phyloP scores from a whole-genome alignment of 2,888 invertebrate genomes.

The Nycteola revayana region DNA sequence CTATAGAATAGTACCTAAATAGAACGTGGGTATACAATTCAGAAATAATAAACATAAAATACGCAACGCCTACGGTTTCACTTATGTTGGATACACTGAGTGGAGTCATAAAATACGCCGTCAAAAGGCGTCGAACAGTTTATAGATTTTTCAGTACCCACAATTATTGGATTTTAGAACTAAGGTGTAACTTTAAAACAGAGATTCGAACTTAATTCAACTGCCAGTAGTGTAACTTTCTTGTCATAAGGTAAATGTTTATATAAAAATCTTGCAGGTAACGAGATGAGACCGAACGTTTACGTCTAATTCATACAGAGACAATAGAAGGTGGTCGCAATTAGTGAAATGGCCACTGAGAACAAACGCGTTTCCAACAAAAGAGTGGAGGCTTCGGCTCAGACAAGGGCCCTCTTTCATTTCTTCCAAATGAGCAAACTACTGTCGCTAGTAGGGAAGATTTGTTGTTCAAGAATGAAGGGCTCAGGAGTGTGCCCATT shows the following conservation, averaged over 20 bases:
- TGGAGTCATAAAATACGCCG: conserved; percentile 25
- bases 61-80: conserved; percentile 29
- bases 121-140: conserved; percentile 23
- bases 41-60: conserved; percentile 26
- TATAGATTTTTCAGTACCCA: too few species aligned
- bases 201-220: too few species aligned
- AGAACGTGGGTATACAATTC: neutral
- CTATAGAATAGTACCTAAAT: too few species aligned
- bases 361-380: conserved; percentile 76
- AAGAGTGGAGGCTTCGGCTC: conserved; percentile 61
- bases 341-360: conserved; percentile 78
- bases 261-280: conserved; percentile 49
- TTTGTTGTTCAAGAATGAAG: conserved; percentile 72
- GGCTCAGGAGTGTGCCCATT: conserved; percentile 66
- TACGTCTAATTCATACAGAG: conserved; percentile 69
- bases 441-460: conserved; percentile 68
- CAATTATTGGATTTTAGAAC: too few species aligned
- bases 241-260: conserved; percentile 38
- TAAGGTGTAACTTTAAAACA: too few species aligned
- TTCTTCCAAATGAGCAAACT: conserved; percentile 82
- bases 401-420: conserved; percentile 69
- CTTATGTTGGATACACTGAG: conserved; percentile 30
- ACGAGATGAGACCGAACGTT: conserved; percentile 58
- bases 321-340: conserved; percentile 77
- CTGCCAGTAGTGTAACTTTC: too few species aligned